These are phyloP conservation scores for Choristoneura rosaceana DNA, from an alignment of 2,888 invertebrate species.

Conservation along the genomic window DNA sequence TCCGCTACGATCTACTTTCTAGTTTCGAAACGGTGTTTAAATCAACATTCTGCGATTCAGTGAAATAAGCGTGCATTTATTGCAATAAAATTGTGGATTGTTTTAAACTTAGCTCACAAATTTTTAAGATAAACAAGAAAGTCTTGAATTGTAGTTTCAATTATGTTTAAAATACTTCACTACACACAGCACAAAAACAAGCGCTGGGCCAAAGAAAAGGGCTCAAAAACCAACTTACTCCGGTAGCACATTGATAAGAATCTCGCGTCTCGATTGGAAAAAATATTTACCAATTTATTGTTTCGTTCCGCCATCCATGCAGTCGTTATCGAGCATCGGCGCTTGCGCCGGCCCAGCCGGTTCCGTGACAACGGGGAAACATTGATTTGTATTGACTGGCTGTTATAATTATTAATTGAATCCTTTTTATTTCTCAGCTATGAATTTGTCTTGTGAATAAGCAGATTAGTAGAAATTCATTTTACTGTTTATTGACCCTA, in stretches of 20 bases:
- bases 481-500: no score
- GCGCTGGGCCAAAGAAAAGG: constrained; percentile 6
- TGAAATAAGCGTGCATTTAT: background rate
- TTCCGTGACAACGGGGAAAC: background rate
- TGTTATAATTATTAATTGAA: background rate
- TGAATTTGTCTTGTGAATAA: no score
- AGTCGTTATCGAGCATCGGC: constrained; percentile 28
- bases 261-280: constrained; percentile 30
- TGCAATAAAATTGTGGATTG: background rate
- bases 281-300: constrained; percentile 36
- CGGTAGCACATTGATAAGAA: constrained; percentile 25
- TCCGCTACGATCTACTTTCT: constrained; percentile 36
- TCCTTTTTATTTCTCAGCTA: no score
- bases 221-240: constrained; percentile 5
- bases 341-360: constrained; percentile 5
- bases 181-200: background rate
- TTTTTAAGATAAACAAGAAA: no score
- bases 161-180: no score
- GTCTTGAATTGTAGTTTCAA: no score
- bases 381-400: constrained; percentile 8
- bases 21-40: constrained; percentile 26
- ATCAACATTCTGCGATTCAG: constrained; percentile 29
- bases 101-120: background rate
- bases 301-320: constrained; percentile 25
- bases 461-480: no score